Percentiles rank a stretch among this genome's conserved stretches.
phyloP scores from a whole-genome alignment of 2,797 vertebrate species.

The Halcyon leucocephala region DNA sequence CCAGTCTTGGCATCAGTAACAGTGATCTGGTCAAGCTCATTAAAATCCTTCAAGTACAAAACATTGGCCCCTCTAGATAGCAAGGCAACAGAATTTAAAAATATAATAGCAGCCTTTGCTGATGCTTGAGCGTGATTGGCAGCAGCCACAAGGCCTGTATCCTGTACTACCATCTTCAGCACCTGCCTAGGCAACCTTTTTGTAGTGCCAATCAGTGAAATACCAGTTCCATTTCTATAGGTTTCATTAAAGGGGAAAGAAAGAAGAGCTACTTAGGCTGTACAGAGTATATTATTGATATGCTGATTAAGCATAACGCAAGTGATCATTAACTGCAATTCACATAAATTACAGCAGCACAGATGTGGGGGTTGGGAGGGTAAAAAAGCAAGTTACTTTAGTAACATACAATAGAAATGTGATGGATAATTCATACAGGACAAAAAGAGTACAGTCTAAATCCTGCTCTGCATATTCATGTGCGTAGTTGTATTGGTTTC shows the following conservation, averaged over 20 bases:
- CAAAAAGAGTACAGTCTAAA: conserved; percentile 30
- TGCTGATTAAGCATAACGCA: conserved; percentile 69
- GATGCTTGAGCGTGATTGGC: conserved; percentile 48
- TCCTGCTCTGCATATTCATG: conserved; percentile 38
- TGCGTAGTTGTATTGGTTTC: not conserved
- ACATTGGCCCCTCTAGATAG: not conserved
- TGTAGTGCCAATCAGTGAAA: conserved; percentile 61
- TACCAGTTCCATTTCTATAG: conserved; percentile 54
- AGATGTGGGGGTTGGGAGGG: conserved; percentile 56
- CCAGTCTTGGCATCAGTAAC: not conserved
- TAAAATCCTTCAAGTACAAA: conserved; percentile 12
- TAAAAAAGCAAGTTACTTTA: conserved; percentile 50
- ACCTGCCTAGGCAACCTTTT: conserved; percentile 64
- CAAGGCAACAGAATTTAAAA: conserved; percentile 11
- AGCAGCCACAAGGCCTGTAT: conserved; percentile 46
- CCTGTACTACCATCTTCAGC: conserved; percentile 40
- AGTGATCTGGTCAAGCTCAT: conserved; percentile 53
- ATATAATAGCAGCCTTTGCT: conserved; percentile 35
- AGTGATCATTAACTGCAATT: conserved; percentile 67
- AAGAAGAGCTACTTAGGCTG: conserved; percentile 52
- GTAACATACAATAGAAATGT: conserved; percentile 45
- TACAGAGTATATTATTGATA: conserved; percentile 58
- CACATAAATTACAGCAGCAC: conserved; percentile 64
- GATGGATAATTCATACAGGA: conserved; percentile 54
- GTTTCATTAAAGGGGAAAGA: conserved; percentile 47